These are phyloP conservation scores for Lochmaea crataegi DNA, from an alignment of 2,888 invertebrate genomes.

Conservation along the genomic window DNA sequence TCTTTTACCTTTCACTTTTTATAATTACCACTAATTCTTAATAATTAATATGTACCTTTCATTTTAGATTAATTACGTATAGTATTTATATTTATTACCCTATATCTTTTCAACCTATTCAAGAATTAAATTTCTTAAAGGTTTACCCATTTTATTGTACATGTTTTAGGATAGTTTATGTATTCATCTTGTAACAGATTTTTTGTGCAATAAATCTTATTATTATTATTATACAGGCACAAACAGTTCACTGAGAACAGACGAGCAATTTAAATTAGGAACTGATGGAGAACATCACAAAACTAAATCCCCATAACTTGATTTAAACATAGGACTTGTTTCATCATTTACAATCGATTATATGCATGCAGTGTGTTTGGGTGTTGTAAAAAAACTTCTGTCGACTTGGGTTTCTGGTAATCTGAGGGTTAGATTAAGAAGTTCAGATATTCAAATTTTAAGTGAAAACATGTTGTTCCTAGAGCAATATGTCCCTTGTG, in stretches of 20 bases:
- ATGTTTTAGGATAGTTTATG: too few species aligned
- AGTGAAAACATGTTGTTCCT: neutral
- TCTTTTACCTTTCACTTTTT: too few species aligned
- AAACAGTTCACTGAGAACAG: slow-evolving; percentile 12
- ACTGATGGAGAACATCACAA: slow-evolving; percentile 31
- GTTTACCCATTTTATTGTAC: too few species aligned
- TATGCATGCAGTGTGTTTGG: slow-evolving; percentile 4
- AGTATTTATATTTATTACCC: too few species aligned
- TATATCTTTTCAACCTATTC: too few species aligned
- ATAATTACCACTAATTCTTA: too few species aligned
- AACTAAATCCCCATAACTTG: slow-evolving; percentile 27
- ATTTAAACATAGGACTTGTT: slow-evolving; percentile 33
- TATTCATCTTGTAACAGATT: too few species aligned
- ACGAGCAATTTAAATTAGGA: slow-evolving; percentile 33
- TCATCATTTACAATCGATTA: slow-evolving; percentile 33
- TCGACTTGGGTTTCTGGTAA: slow-evolving; percentile 8
- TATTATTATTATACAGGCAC: too few species aligned
- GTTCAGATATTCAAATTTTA: neutral
- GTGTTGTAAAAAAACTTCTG: slow-evolving; percentile 18
- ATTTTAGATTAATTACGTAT: too few species aligned
- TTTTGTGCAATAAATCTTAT: too few species aligned
- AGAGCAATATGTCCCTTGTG: slow-evolving; percentile 2
- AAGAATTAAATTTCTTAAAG: too few species aligned
- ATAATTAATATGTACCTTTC: too few species aligned
- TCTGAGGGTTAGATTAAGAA: neutral